A percentile compares a stretch with the other conserved stretches of the same genome.
These are phyloP conservation scores for Odobenus rosmarus DNA, from an alignment of 2,113 vertebrate genomes.

Conservation along the genomic window DNA sequence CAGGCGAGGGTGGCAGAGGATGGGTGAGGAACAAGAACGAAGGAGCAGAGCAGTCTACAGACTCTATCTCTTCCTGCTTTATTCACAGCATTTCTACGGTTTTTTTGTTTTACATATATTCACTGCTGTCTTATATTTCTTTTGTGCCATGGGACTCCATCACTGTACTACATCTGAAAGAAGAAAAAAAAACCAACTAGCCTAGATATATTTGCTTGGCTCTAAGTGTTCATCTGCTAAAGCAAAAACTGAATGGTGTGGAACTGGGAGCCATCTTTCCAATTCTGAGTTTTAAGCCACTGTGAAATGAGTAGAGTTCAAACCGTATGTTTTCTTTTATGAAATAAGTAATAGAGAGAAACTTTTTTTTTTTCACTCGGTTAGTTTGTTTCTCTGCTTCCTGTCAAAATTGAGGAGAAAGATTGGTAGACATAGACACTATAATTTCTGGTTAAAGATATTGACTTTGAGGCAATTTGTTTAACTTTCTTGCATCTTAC, in stretches of 20 bases:
- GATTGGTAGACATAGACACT: background rate
- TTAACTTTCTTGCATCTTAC: background rate
- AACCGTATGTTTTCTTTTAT: background rate
- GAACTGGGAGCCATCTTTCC: background rate
- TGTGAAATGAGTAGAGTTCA: background rate
- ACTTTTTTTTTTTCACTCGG: background rate
- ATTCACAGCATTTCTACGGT: rapidly evolving
- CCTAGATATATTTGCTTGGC: background rate
- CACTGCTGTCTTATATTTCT: background rate
- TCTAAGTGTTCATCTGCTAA: background rate
- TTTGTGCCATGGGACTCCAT: background rate
- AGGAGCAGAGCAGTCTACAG: background rate
- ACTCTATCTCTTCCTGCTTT: rapidly evolving
- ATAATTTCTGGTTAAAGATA: background rate
- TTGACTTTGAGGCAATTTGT: background rate
- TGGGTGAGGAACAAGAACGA: no score
- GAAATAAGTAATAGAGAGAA: background rate
- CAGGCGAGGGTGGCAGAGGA: background rate
- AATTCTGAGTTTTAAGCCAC: background rate
- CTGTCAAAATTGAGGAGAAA: background rate
- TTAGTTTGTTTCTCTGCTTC: background rate
- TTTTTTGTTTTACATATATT: background rate
- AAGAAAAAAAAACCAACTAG: background rate
- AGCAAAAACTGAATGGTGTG: background rate
- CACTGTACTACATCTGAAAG: background rate